Conservation (phyloP, 2,113 vertebrate genomes). For the Labrus mixtus region DNA sequence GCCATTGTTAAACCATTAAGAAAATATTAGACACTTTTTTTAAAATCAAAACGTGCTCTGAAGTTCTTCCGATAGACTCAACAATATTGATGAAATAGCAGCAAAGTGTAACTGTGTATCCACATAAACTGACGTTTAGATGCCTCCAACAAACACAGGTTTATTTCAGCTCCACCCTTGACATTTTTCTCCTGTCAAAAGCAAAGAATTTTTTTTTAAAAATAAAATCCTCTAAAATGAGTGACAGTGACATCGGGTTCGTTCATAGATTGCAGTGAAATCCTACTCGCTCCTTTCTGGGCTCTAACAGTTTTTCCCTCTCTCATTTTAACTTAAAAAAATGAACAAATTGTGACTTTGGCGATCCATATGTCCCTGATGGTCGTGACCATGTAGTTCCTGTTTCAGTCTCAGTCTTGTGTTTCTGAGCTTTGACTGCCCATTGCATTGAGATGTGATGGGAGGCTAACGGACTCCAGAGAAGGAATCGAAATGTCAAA, state of each 20-base stretch:
- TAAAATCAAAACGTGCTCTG: not conserved
- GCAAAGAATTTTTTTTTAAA: too few species aligned
- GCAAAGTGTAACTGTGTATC: not conserved
- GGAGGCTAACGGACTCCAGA: slow-evolving; percentile 17
- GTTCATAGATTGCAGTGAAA: slow-evolving; percentile 4
- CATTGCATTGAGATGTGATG: slow-evolving; percentile 21
- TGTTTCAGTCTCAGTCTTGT: slow-evolving; percentile 20
- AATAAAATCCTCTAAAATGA: not conserved
- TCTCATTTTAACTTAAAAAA: not conserved
- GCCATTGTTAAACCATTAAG: too few species aligned
- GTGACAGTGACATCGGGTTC: not conserved
- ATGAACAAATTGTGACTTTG: not conserved
- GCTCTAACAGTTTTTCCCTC: not conserved
- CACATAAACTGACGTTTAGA: not conserved
- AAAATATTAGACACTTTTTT: too few species aligned
- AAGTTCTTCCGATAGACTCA: not conserved
- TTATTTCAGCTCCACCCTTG: not conserved
- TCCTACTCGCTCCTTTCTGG: not conserved
- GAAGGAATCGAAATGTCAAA: slow-evolving; percentile 49
- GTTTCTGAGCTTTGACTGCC: slow-evolving; percentile 23
- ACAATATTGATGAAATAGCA: not conserved
- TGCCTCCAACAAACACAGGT: not conserved
- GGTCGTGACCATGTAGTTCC: slow-evolving; percentile 21
- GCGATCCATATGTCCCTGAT: slow-evolving; percentile 2
- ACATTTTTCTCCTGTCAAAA: not conserved